These are phyloP conservation scores for Drosophila lini DNA, from an alignment of 1,140 invertebrate species.

Conservation along the genomic window DNA sequence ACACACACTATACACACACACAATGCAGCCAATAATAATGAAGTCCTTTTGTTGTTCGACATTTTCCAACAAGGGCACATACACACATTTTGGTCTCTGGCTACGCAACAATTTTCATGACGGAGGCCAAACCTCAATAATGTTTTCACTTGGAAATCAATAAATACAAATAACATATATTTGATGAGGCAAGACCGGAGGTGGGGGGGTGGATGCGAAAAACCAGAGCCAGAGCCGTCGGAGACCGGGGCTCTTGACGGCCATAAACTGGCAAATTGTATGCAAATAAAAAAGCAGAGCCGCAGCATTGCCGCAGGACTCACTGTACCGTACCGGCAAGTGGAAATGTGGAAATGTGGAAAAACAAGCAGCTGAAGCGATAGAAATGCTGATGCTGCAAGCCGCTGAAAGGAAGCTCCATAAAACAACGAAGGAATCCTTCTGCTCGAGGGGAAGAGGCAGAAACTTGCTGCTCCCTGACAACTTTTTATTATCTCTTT, in stretches of 20 bases:
- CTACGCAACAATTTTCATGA: slow-evolving; percentile 45
- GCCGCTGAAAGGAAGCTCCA: slow-evolving; percentile 34
- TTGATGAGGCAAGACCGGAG: slow-evolving; percentile 11
- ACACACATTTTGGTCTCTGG: slow-evolving; percentile 62
- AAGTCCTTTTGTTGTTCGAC: slow-evolving; percentile 79
- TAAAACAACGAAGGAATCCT: slow-evolving; percentile 46
- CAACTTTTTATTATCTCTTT: slow-evolving; percentile 80
- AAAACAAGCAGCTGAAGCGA: slow-evolving; percentile 46
- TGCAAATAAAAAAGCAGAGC: slow-evolving; percentile 73
- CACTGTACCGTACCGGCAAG: neutral
- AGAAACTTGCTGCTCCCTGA: slow-evolving; percentile 43
- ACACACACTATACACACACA: slow-evolving; percentile 23
- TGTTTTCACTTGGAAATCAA: slow-evolving; percentile 82
- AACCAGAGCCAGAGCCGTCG: slow-evolving; percentile 30
- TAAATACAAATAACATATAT: slow-evolving; percentile 81
- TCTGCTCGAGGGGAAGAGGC: neutral
- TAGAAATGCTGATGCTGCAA: slow-evolving; percentile 66
- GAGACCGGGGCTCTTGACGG: slow-evolving; percentile 43
- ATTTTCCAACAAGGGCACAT: slow-evolving; percentile 56
- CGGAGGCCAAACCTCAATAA: slow-evolving; percentile 65
- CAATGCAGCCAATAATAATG: slow-evolving; percentile 79
- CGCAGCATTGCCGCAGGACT: slow-evolving; percentile 58
- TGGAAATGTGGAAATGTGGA: slow-evolving; percentile 3
- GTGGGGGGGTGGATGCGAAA: neutral
- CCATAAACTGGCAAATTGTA: slow-evolving; percentile 79